Percentiles rank a stretch among this genome's conserved stretches.
phyloP scores from a whole-genome alignment of 2,888 invertebrate species.

The Heliconius sara region DNA sequence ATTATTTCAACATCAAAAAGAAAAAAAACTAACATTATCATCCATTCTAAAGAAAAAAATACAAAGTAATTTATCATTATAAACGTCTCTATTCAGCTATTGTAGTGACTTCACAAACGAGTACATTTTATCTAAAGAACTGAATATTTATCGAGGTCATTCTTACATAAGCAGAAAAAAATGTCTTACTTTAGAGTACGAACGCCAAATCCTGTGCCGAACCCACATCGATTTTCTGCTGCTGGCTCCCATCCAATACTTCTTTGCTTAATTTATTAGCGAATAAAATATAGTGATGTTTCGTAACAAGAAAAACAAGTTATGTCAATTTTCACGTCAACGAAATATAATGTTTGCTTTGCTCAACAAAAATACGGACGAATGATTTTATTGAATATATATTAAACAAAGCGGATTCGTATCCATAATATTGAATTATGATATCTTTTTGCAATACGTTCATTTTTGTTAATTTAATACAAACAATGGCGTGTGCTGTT shows the following conservation, averaged over 20 bases:
- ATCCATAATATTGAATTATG: conserved; percentile 20
- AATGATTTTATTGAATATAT: conserved; percentile 18
- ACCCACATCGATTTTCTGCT: conserved; percentile 68
- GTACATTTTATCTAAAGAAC: conserved; percentile 22
- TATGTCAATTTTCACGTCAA: conserved; percentile 45
- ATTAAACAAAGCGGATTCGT: conserved; percentile 8
- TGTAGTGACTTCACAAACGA: conserved; percentile 25
- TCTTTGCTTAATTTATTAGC: conserved; percentile 74
- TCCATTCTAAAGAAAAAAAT: not conserved
- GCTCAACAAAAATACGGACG: conserved; percentile 27
- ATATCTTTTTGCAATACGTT: conserved; percentile 12
- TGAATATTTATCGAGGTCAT: conserved; percentile 38
- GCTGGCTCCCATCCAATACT: conserved; percentile 75
- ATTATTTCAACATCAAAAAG: not conserved
- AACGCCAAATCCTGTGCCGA: conserved; percentile 58
- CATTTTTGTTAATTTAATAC: conserved; percentile 18
- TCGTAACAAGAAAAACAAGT: conserved; percentile 58
- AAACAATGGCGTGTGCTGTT: not conserved
- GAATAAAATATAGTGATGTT: conserved; percentile 60
- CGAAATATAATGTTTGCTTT: conserved; percentile 33
- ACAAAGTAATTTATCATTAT: conserved; percentile 8
- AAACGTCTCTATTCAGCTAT: conserved; percentile 11
- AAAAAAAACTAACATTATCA: not conserved
- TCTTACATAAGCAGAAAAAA: conserved; percentile 37
- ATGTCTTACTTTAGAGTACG: conserved; percentile 31